These are phyloP conservation scores for Tineola bisselliella DNA, from an alignment of 2,888 invertebrate genomes.

Conservation along the genomic window DNA sequence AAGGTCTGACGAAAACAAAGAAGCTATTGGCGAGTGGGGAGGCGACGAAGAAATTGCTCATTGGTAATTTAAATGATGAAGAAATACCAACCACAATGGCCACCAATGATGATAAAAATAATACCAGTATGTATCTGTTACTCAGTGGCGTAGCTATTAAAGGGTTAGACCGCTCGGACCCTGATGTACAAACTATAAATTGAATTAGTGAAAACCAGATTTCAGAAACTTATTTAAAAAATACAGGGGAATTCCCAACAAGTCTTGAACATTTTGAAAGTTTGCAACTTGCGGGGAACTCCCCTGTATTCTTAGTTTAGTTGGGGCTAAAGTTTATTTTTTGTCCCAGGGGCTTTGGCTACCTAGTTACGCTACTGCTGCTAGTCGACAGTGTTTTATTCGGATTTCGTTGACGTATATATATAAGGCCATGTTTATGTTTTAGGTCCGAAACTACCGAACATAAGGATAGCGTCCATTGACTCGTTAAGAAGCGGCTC, in stretches of 20 bases:
- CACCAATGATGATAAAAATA: slow-evolving; percentile 25
- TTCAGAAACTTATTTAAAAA: not conserved
- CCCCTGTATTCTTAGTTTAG: no score
- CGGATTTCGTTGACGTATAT: no score
- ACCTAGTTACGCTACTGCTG: no score
- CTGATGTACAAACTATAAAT: not conserved
- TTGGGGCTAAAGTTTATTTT: no score
- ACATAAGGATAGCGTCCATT: slow-evolving; percentile 51
- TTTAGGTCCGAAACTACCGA: slow-evolving; percentile 43
- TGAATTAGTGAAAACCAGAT: not conserved
- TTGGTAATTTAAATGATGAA: slow-evolving; percentile 37
- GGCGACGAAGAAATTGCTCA: slow-evolving; percentile 30
- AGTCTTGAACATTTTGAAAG: no score
- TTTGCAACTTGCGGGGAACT: no score
- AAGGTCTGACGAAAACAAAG: slow-evolving; percentile 12
- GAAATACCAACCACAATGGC: slow-evolving; percentile 41
- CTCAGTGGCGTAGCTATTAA: not conserved
- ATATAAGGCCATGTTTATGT: no score
- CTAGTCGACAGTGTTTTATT: no score
- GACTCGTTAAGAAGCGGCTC: slow-evolving; percentile 37
- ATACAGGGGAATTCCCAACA: no score
- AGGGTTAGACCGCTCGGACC: not conserved
- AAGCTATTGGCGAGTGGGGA: slow-evolving; percentile 24
- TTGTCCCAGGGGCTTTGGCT: no score
- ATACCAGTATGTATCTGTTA: not conserved